These are phyloP conservation scores for Saccostrea cuccullata DNA, from an alignment of 1,140 invertebrate genomes.

Conservation along the genomic window DNA sequence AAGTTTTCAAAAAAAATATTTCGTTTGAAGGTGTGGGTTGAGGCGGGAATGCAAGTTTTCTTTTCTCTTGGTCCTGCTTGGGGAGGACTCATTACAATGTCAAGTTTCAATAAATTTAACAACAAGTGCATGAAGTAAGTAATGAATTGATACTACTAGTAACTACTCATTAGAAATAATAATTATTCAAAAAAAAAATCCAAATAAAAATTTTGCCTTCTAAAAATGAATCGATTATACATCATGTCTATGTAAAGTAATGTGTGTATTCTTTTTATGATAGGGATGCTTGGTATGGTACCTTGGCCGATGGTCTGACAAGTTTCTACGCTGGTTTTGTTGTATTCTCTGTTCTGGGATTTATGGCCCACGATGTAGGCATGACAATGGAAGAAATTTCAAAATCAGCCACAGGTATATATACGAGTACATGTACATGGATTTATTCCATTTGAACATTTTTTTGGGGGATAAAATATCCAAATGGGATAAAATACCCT, in stretches of 20 bases:
- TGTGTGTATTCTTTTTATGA: slow-evolving; percentile 68
- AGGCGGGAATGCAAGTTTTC: slow-evolving; percentile 91
- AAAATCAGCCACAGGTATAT: slow-evolving; percentile 82
- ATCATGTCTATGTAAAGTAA: too few species aligned
- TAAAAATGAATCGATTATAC: background rate
- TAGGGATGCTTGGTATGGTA: slow-evolving; percentile 83
- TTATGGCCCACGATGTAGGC: slow-evolving; percentile 83
- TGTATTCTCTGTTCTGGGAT: slow-evolving; percentile 86
- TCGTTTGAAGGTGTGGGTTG: slow-evolving; percentile 87
- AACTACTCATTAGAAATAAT: background rate
- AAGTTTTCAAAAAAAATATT: background rate
- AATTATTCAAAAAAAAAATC: background rate
- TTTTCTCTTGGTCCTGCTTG: slow-evolving; percentile 93
- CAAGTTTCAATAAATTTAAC: slow-evolving; percentile 91
- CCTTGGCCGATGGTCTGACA: slow-evolving; percentile 88
- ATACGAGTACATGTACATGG: background rate
- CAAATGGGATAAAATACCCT: too few species aligned
- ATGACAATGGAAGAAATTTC: slow-evolving; percentile 88
- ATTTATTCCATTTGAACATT: too few species aligned
- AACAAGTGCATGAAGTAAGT: slow-evolving; percentile 85
- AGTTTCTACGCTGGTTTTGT: slow-evolving; percentile 95
- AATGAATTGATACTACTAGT: background rate
- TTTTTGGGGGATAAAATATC: too few species aligned
- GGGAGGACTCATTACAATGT: slow-evolving; percentile 91
- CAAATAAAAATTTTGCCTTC: background rate